Evolutionary conservation across 2,113 vertebrate genomes (phyloP).

Genomic region (Eurystomus gularis): DNA sequence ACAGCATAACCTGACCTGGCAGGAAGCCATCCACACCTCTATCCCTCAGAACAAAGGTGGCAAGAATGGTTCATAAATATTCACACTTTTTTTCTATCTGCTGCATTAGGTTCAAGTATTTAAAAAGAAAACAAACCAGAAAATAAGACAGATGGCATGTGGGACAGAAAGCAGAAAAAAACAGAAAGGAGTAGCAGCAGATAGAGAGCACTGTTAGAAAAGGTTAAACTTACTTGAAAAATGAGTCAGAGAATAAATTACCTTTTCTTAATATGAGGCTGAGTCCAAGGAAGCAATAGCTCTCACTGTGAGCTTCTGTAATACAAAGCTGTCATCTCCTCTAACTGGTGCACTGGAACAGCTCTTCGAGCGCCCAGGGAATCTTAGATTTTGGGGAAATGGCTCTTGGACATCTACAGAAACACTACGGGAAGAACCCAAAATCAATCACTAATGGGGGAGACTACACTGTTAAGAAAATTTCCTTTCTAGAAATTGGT

Average conservation of each 20-base stretch:
- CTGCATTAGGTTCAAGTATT: neutral
- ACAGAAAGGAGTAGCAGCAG: neutral
- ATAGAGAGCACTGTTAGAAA: neutral
- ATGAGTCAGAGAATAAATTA: neutral
- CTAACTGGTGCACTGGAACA: neutral
- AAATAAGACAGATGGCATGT: slow-evolving; percentile 24
- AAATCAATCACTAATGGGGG: neutral
- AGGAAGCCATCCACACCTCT: neutral
- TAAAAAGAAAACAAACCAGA: slow-evolving; percentile 12
- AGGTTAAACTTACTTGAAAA: neutral
- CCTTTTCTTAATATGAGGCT: neutral
- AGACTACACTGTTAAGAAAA: neutral
- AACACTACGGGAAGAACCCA: neutral
- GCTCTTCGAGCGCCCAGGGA: neutral
- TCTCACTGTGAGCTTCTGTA: neutral
- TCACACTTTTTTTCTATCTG: neutral
- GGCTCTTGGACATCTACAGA: neutral
- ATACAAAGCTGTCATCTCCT: neutral
- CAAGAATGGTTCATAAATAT: neutral
- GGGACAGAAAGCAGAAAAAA: neutral
- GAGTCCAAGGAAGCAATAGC: neutral
- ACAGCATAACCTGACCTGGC: neutral
- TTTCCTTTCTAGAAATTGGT: neutral
- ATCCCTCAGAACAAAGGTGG: neutral
- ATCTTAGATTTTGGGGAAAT: neutral